These are phyloP conservation scores for Nansenia antarctica DNA, from an alignment of 2,113 vertebrate genomes.

Conservation along the genomic window DNA sequence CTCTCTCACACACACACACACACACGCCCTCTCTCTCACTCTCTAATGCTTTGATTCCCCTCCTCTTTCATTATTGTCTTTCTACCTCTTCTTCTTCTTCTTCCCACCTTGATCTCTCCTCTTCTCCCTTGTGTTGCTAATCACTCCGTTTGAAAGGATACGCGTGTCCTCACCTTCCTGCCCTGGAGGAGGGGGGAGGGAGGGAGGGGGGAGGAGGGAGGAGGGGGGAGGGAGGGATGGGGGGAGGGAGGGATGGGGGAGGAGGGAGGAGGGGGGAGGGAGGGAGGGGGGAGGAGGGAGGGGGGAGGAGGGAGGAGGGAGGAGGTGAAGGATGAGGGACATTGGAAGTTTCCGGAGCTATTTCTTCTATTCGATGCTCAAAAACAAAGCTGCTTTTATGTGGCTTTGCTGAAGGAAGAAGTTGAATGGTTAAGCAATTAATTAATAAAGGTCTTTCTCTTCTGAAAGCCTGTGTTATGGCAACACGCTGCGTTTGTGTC, in stretches of 20 bases:
- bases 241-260: no score
- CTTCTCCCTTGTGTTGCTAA: background rate
- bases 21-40: no score
- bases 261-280: no score
- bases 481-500: constrained; percentile 22
- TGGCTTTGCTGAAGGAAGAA: constrained; percentile 17
- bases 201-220: background rate
- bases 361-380: background rate
- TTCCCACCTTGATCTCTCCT: background rate
- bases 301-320: no score
- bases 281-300: no score
- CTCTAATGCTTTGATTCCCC: no score
- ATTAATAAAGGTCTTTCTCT: constrained; percentile 2
- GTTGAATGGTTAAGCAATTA: constrained; percentile 26
- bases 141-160: background rate
- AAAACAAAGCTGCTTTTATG: background rate
- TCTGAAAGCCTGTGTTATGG: constrained; percentile 15
- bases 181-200: background rate
- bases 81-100: background rate
- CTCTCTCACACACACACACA: no score
- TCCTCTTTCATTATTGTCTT: background rate
- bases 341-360: background rate
- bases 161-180: background rate
- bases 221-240: background rate
- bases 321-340: background rate